Base-by-base conservation (phyloP, 2,113 vertebrate species). In the Lepidothrix coronata region DNA sequence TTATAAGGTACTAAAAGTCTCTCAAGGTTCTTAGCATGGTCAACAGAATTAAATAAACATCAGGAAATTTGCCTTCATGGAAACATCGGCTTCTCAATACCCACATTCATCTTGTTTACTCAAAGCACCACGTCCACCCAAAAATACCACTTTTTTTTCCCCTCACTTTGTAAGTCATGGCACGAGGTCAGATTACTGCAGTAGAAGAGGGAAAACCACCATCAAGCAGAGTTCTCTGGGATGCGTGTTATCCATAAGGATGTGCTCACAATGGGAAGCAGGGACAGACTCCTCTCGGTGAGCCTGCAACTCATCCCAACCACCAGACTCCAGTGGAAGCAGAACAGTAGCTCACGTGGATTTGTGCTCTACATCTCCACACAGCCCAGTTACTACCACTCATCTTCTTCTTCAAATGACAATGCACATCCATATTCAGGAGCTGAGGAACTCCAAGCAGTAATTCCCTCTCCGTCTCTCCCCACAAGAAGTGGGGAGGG, bases 31-130 rank as follows among this genome's bases (percentile, higher is more conserved):
- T 95, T 73, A 84, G 67, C 22, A 44, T 4, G 16, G 84, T 63
- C 80, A 95, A 65, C 48, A 85, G 77, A 78, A 91, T 49, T 82
- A 85, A 91, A 84, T 30, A 81, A 89, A 87, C 44, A 87, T 8
- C 33, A 92, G 66, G 74, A 87, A 87, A 58, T 92, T 33, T 88
- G 70, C 43, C 73, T 82, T 72, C 70, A 65, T 33, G 44, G 87
- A 77, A 87, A 81, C 91, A 78, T 16, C 6, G 3, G 28, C 57
- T 59, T 54, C 86, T 70, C 73, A 59, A 44, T 74, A 17, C 27
- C 2, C 0, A 4, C 72, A 48, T 86, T 89, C 72, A 74, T 20
- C n/a, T 54, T 51, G 51, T 83, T 74, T 85, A 58, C 73, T 52
- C 77, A 85, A 43, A 91, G 61, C 52, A 52, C n/a, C 39, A 16